A percentile compares a stretch with the other conserved stretches of the same genome.
phyloP scores from a whole-genome alignment of 2,113 vertebrate genomes.

The Orycteropus afer region DNA sequence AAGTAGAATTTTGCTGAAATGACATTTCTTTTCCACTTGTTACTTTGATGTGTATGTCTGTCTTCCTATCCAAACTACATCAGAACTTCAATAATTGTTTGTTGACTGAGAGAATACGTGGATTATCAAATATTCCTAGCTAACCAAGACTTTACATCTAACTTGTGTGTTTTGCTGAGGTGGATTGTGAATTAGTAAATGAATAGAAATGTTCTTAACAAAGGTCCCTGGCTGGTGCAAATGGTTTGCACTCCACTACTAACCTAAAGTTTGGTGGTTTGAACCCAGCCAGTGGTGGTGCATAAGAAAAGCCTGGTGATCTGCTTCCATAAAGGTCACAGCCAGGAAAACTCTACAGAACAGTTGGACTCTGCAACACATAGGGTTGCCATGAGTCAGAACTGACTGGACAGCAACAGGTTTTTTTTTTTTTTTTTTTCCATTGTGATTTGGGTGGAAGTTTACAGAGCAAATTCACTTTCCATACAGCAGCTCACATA shows the following conservation, averaged over 20 bases:
- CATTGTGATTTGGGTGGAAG: too few species aligned
- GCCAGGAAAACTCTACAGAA: neutral
- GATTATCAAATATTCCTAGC: neutral
- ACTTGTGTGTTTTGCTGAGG: neutral
- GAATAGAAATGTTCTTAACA: neutral
- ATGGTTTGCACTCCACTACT: neutral
- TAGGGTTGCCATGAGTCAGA: neutral
- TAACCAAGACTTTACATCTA: neutral
- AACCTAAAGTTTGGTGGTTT: neutral
- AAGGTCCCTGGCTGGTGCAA: neutral
- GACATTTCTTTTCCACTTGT: constrained; percentile 30
- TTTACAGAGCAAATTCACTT: too few species aligned
- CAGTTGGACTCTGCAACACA: neutral
- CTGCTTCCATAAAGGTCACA: neutral
- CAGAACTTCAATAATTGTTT: neutral
- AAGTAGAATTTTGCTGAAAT: constrained; percentile 47
- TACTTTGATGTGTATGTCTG: constrained; percentile 30
- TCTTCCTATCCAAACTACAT: neutral
- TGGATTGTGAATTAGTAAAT: neutral
- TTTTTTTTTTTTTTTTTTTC: too few species aligned
- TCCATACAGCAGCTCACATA: too few species aligned
- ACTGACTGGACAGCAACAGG: neutral
- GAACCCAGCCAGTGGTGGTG: neutral
- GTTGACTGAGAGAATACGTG: neutral
- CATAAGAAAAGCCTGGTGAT: neutral